Evolutionary conservation across 2,797 vertebrate genomes (phyloP).

Genomic region (Lepilemur septentrionalis): DNA sequence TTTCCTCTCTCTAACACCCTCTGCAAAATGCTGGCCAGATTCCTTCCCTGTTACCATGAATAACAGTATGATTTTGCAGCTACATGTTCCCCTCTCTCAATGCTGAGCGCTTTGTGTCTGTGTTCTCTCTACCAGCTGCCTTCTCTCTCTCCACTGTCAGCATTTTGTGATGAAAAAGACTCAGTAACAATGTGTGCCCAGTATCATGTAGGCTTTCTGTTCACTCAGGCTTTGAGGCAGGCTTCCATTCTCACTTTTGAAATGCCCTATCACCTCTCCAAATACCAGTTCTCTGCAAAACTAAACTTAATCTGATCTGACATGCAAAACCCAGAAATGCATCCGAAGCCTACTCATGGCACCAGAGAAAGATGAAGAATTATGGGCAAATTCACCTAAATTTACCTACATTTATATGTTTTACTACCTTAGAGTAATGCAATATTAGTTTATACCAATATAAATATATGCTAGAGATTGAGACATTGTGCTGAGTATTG

Average conservation of each 20-base stretch:
- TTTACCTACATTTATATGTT: neutral
- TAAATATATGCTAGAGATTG: neutral
- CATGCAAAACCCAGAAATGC: neutral
- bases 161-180: constrained; percentile 58
- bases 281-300: neutral
- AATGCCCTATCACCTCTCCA: constrained; percentile 1
- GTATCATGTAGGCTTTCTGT: constrained; percentile 10
- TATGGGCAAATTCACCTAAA: neutral
- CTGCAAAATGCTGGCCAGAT: constrained; percentile 43
- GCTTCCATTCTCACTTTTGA: neutral
- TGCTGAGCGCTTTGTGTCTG: neutral
- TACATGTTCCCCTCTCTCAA: constrained; percentile 11
- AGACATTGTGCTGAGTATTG: neutral
- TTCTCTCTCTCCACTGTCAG: constrained; percentile 47
- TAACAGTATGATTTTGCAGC: constrained; percentile 64
- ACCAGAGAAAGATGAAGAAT: neutral
- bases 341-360: neutral
- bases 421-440: neutral
- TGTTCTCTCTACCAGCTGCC: constrained; percentile 63
- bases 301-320: neutral
- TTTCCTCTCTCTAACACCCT: neutral
- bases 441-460: neutral
- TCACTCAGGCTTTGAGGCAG: constrained; percentile 49
- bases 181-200: constrained; percentile 11
- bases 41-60: constrained; percentile 50